A percentile compares a stretch with the other conserved stretches of the same genome.
phyloP scores from a whole-genome alignment of 2,888 invertebrate species.

The Sceliomorpha sp. region DNA sequence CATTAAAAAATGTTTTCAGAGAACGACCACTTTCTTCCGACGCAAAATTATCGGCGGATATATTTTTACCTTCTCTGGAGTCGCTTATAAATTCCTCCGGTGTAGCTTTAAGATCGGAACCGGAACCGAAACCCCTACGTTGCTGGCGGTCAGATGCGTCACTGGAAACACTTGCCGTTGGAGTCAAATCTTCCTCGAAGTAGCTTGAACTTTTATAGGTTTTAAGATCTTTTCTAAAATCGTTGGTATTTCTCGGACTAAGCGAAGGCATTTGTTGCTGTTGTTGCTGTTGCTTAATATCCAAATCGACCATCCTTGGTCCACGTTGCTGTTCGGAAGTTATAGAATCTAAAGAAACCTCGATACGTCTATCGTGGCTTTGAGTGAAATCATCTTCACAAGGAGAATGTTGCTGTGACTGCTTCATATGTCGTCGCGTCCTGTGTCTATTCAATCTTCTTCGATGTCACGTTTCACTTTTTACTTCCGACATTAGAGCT shows the following conservation, averaged over 20 bases:
- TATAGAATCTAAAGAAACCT: conserved; percentile 64
- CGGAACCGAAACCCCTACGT: conserved; percentile 58
- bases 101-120: conserved; percentile 70
- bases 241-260: conserved; percentile 67
- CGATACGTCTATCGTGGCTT: conserved; percentile 74
- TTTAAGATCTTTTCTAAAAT: conserved; percentile 63
- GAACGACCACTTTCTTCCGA: conserved; percentile 66
- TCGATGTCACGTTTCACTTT: conserved; percentile 73
- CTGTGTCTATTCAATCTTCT: conserved; percentile 75
- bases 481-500: conserved; percentile 62
- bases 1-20: conserved; percentile 71
- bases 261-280: conserved; percentile 58
- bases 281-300: conserved; percentile 53
- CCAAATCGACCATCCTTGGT: conserved; percentile 58
- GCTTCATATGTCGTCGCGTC: conserved; percentile 66
- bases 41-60: conserved; percentile 63
- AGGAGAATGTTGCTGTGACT: conserved; percentile 81
- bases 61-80: conserved; percentile 55
- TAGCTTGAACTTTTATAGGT: conserved; percentile 66
- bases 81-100: conserved; percentile 71
- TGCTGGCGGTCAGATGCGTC: conserved; percentile 71
- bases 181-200: conserved; percentile 84
- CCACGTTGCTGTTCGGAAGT: conserved; percentile 62
- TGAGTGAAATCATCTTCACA: conserved; percentile 85
- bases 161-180: conserved; percentile 76